These are phyloP conservation scores for Matsumyia berberina DNA, from an alignment of 2,888 invertebrate species.

Conservation along the genomic window DNA sequence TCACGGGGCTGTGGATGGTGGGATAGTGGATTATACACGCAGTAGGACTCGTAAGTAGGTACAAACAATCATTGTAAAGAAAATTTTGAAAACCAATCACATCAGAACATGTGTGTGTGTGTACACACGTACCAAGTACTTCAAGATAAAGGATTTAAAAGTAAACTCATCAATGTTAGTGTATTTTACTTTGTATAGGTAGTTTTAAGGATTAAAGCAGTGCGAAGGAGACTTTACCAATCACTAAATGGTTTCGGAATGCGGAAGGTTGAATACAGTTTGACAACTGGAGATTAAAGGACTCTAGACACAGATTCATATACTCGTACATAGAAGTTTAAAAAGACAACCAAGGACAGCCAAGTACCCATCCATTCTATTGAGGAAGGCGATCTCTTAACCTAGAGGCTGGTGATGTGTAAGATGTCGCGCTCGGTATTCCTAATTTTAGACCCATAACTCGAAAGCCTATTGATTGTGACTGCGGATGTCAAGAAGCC, in stretches of 20 bases:
- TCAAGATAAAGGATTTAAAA: slow-evolving; percentile 6
- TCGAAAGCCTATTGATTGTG: no score
- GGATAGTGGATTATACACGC: slow-evolving; percentile 5
- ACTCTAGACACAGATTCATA: no score
- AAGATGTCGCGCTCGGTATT: no score
- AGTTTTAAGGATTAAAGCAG: slow-evolving; percentile 36
- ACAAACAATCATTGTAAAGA: slow-evolving; percentile 33
- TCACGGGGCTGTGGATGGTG: slow-evolving; percentile 2
- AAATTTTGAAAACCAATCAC: not conserved
- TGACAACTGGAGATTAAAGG: no score
- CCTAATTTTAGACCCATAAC: no score
- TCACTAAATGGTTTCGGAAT: slow-evolving; percentile 8
- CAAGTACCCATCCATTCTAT: no score
- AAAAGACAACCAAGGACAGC: no score
- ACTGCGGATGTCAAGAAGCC: no score
- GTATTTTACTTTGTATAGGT: slow-evolving; percentile 57
- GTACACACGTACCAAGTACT: slow-evolving; percentile 5
- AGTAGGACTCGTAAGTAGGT: slow-evolving; percentile 4
- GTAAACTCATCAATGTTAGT: slow-evolving; percentile 62
- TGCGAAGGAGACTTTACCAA: not conserved
- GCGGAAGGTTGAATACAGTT: no score
- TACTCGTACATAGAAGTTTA: no score
- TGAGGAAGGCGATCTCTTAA: no score
- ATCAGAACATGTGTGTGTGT: not conserved
- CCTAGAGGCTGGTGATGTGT: no score